phyloP scores from a whole-genome alignment of 64 coral and sea anemone species.

The Pachyseris speciosa region DNA sequence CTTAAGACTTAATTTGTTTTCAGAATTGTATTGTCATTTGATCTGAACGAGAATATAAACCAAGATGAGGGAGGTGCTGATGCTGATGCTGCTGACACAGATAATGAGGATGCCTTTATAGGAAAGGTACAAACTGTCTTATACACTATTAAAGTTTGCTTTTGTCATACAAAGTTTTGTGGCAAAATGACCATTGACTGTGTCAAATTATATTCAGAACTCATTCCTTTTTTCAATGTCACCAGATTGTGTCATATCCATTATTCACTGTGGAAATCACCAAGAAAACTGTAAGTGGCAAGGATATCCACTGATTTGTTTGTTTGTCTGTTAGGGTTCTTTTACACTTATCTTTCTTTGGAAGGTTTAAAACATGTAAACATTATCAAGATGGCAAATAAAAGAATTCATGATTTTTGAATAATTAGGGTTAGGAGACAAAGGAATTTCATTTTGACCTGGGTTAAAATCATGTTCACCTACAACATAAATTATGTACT shows the following conservation, averaged over 20 bases:
- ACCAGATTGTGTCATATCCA: constrained; percentile 93
- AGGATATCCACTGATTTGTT: background rate
- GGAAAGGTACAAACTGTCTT: background rate
- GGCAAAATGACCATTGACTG: too few relatives aligned
- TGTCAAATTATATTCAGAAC: too few relatives aligned
- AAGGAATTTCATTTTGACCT: too few relatives aligned
- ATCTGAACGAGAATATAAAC: constrained; percentile 90
- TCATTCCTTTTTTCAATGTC: background rate
- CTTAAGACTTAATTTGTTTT: too few relatives aligned
- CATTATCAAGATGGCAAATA: too few relatives aligned
- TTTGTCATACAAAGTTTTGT: background rate
- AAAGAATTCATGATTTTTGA: too few relatives aligned
- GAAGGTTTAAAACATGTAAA: too few relatives aligned
- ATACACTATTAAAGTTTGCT: background rate
- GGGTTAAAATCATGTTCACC: too few relatives aligned
- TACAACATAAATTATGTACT: too few relatives aligned
- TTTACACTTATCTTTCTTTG: too few relatives aligned
- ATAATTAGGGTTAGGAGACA: too few relatives aligned
- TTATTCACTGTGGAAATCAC: constrained; percentile 82
- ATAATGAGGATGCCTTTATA: constrained; percentile 20
- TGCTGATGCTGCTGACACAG: constrained; percentile 36
- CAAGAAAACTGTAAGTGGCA: constrained; percentile 76
- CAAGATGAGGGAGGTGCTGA: constrained; percentile 69
- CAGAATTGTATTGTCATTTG: constrained; percentile 90
- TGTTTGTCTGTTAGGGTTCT: background rate